Evolutionary conservation across 2,888 invertebrate species (phyloP).

Genomic region (Rhimphoctona megacephalus): DNA sequence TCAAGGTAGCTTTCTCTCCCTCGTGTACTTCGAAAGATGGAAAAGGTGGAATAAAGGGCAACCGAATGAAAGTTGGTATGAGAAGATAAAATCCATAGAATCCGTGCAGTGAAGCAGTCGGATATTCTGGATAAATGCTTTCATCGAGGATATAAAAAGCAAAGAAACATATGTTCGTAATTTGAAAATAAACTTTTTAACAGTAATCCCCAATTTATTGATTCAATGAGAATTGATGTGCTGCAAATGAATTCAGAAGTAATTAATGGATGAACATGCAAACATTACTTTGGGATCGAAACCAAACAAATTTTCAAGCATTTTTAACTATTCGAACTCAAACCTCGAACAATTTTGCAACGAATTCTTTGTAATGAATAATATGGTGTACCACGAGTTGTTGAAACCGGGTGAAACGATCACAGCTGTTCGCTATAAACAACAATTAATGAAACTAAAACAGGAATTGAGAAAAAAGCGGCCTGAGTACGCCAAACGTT

Average conservation of each 20-base stretch:
- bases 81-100: constrained; percentile 9
- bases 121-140: background rate
- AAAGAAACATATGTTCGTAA: background rate
- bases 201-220: background rate
- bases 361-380: background rate
- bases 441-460: too few species aligned
- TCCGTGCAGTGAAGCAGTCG: background rate
- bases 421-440: too few species aligned
- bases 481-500: too few species aligned
- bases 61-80: background rate
- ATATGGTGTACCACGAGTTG: too few species aligned
- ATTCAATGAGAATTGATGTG: background rate
- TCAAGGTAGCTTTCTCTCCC: constrained; percentile 43
- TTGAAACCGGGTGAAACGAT: too few species aligned
- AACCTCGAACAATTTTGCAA: background rate
- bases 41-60: constrained; percentile 3
- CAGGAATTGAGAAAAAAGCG: too few species aligned
- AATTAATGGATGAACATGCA: background rate
- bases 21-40: constrained; percentile 36
- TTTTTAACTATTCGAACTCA: background rate
- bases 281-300: background rate
- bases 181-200: background rate
- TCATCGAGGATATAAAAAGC: constrained; percentile 3
- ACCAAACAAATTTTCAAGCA: background rate
- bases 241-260: background rate